phyloP scores from a whole-genome alignment of 1,140 invertebrate species.

The Aphis craccivora region DNA sequence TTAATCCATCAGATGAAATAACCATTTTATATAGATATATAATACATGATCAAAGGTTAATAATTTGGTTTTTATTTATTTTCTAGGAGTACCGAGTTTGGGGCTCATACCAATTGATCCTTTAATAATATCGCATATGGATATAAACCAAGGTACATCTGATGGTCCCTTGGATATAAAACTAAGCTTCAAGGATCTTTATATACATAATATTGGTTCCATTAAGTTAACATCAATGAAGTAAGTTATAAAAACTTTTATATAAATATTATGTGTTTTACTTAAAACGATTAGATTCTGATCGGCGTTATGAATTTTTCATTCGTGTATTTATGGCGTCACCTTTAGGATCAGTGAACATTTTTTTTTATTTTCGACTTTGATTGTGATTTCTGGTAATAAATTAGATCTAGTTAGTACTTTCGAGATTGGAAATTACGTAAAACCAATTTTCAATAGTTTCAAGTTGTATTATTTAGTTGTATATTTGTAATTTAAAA shows the following conservation, averaged over 20 bases:
- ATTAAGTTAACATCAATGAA: slow-evolving; percentile 61
- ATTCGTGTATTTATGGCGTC: not conserved
- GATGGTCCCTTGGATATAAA: slow-evolving; percentile 62
- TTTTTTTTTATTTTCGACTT: too few species aligned
- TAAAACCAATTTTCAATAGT: too few species aligned
- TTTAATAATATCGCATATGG: slow-evolving; percentile 61
- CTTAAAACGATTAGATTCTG: not conserved
- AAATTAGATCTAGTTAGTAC: too few species aligned
- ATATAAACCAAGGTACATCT: slow-evolving; percentile 60
- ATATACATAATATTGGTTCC: slow-evolving; percentile 63
- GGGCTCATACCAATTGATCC: slow-evolving; percentile 63
- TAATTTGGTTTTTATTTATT: not conserved
- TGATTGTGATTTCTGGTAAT: too few species aligned
- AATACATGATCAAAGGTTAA: not conserved
- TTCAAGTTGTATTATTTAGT: too few species aligned
- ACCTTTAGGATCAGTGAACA: not conserved
- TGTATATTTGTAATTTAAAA: too few species aligned
- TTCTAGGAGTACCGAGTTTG: slow-evolving; percentile 61
- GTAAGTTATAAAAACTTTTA: slow-evolving; percentile 59
- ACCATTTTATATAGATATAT: not conserved
- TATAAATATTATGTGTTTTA: not conserved
- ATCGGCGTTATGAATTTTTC: too few species aligned
- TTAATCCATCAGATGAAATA: not conserved
- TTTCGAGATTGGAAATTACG: too few species aligned
- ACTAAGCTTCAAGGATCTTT: slow-evolving; percentile 64